Evolutionary conservation across 2,797 vertebrate species (phyloP).

Genomic region (Catharus ustulatus): DNA sequence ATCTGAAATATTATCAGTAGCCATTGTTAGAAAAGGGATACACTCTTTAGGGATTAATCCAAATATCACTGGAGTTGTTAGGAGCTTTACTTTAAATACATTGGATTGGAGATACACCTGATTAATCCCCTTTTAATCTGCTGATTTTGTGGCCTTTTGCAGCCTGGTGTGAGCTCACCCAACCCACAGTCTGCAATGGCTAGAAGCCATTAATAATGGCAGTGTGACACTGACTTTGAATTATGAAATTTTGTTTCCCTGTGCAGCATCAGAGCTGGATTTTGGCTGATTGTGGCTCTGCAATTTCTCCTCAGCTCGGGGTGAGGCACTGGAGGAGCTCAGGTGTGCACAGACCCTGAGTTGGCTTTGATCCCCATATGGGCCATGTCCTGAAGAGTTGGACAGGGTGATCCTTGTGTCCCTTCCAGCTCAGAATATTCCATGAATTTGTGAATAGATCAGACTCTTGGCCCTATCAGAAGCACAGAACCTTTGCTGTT

Average conservation of each 20-base stretch:
- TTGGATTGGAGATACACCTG: neutral
- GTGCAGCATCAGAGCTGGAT: neutral
- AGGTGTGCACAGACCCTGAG: neutral
- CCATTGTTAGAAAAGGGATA: neutral
- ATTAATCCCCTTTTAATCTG: neutral
- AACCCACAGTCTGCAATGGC: neutral
- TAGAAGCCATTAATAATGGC: neutral
- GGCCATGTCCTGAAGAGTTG: neutral
- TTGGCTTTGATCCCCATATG: neutral
- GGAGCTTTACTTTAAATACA: constrained; percentile 11
- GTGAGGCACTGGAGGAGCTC: neutral
- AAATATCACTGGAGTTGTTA: neutral
- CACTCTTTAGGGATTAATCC: neutral
- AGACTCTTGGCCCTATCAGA: neutral
- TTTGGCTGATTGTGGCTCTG: accelerated
- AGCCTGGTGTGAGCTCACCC: neutral
- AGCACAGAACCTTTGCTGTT: neutral
- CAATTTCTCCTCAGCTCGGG: neutral
- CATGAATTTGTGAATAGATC: neutral
- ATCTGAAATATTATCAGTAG: constrained; percentile 12
- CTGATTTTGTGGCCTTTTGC: neutral
- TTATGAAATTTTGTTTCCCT: neutral
- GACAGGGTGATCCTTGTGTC: neutral
- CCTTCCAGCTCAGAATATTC: neutral
- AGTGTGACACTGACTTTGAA: neutral